These are phyloP conservation scores for Bostrychus sinensis DNA, from an alignment of 2,113 vertebrate species.

Conservation along the genomic window DNA sequence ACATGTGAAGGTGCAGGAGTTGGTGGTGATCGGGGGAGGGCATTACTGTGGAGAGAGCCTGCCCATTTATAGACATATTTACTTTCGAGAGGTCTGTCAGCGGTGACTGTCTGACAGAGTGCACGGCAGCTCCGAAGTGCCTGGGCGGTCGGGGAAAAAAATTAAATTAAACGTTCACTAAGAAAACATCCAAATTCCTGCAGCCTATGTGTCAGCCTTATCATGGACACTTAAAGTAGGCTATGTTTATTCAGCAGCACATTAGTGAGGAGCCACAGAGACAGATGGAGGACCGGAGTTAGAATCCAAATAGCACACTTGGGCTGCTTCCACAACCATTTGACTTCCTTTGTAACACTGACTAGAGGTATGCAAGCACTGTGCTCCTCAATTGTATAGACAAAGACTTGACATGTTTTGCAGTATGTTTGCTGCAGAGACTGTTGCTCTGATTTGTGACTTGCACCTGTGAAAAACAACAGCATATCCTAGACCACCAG, in stretches of 20 bases:
- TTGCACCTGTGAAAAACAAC: no score
- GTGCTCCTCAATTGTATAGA: background rate
- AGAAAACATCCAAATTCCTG: slow-evolving; percentile 79
- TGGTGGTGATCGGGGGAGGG: slow-evolving; percentile 23
- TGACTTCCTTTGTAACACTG: background rate
- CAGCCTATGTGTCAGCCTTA: slow-evolving; percentile 56
- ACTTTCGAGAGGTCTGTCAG: slow-evolving; percentile 76
- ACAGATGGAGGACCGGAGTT: slow-evolving; percentile 26
- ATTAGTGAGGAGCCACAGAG: slow-evolving; percentile 43
- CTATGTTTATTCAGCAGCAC: slow-evolving; percentile 56
- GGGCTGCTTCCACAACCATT: slow-evolving; percentile 7
- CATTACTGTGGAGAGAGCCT: slow-evolving; percentile 60
- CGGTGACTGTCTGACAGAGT: slow-evolving; percentile 73
- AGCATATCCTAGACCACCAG: no score
- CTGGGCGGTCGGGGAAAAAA: slow-evolving; percentile 60
- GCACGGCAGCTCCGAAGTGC: slow-evolving; percentile 55
- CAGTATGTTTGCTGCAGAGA: background rate
- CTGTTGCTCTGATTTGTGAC: no score
- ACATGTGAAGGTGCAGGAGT: slow-evolving; percentile 11
- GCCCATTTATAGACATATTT: slow-evolving; percentile 87
- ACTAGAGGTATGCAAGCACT: background rate
- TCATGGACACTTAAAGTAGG: slow-evolving; percentile 55
- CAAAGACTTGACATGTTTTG: background rate
- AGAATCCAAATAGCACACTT: slow-evolving; percentile 15
- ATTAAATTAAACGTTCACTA: slow-evolving; percentile 49